Evolutionary conservation across 2,888 invertebrate species (phyloP).

Genomic region (Agrotis segetum): DNA sequence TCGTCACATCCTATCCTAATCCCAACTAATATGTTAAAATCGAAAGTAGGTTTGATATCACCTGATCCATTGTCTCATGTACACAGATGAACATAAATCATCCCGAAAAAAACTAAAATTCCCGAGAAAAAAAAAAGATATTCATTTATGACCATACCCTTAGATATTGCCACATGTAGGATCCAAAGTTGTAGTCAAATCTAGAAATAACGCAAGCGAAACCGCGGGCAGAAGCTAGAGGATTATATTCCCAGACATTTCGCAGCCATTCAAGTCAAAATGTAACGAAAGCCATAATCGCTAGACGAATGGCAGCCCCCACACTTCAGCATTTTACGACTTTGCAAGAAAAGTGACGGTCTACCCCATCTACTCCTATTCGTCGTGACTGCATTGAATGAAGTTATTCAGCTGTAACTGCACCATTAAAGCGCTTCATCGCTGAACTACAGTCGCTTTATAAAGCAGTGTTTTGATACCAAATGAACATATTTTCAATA

Average conservation of each 20-base stretch:
- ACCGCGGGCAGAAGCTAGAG: not conserved
- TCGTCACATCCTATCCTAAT: too few species aligned
- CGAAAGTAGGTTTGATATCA: too few species aligned
- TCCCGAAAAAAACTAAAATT: too few species aligned
- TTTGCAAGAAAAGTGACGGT: conserved; percentile 40
- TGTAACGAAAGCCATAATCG: not conserved
- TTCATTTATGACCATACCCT: too few species aligned
- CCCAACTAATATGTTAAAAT: too few species aligned
- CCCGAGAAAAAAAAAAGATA: too few species aligned
- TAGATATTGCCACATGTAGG: too few species aligned
- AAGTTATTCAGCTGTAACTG: conserved; percentile 52
- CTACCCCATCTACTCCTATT: not conserved
- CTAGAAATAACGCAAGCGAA: too few species aligned
- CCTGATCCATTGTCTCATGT: too few species aligned
- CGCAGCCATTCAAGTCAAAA: not conserved
- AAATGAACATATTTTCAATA: conserved; percentile 29
- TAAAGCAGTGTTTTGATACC: conserved; percentile 24
- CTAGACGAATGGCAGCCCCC: not conserved
- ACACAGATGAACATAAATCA: too few species aligned
- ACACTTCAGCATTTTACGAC: conserved; percentile 29
- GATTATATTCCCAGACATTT: not conserved
- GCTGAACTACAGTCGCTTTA: conserved; percentile 8
- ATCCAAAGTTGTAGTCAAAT: too few species aligned
- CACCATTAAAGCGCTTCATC: conserved; percentile 47
- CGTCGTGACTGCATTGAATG: conserved; percentile 38